These are phyloP conservation scores for Terebella lapidaria DNA, from an alignment of 2,888 invertebrate genomes.

Conservation along the genomic window DNA sequence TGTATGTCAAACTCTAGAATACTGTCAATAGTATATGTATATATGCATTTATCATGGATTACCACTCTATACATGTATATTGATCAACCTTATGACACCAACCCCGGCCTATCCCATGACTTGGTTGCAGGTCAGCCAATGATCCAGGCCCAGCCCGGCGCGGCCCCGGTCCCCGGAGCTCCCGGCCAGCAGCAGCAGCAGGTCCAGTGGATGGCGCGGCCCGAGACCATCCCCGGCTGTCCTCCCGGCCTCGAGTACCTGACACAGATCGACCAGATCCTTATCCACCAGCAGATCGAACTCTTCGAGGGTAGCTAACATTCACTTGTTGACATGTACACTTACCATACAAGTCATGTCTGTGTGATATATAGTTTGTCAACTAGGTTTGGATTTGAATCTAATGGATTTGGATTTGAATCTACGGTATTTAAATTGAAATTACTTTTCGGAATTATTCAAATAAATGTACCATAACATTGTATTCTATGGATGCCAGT, in stretches of 20 bases:
- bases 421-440: too few species aligned
- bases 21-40: too few species aligned
- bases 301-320: constrained; percentile 37
- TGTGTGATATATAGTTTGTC: background rate
- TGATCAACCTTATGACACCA: too few species aligned
- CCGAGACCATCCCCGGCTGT: constrained; percentile 34
- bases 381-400: too few species aligned
- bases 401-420: too few species aligned
- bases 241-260: constrained; percentile 51
- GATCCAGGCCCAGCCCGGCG: background rate
- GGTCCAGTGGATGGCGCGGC: constrained; percentile 30
- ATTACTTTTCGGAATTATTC: too few species aligned
- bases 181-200: constrained; percentile 5
- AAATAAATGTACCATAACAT: too few species aligned
- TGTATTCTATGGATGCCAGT: too few species aligned
- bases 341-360: background rate
- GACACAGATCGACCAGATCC: constrained; percentile 49
- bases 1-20: too few species aligned
- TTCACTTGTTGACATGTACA: background rate
- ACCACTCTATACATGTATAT: too few species aligned
- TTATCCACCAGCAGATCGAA: constrained; percentile 53
- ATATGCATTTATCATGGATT: too few species aligned
- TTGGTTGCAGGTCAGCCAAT: constrained; percentile 2
- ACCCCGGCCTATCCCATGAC: too few species aligned
- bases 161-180: background rate